Conservation (phyloP, 2,113 vertebrate species). For the Myanophis thanlyinensis region DNA sequence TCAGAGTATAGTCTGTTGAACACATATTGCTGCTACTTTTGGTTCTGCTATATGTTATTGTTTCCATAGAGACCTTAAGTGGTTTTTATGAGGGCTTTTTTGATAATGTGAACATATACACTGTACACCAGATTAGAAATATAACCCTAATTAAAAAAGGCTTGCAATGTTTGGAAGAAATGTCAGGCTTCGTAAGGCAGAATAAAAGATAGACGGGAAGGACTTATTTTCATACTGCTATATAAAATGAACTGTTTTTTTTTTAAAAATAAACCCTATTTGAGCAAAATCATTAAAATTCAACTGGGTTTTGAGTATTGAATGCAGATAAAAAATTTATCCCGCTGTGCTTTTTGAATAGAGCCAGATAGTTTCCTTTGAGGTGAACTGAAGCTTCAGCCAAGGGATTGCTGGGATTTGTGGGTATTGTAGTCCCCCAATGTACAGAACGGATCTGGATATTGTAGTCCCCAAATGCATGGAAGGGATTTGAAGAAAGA, state of each 20-base stretch:
- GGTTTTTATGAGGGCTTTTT: not conserved
- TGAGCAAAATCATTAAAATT: not conserved
- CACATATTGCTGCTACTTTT: not conserved
- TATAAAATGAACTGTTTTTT: not conserved
- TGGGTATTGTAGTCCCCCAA: not conserved
- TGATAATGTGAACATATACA: not conserved
- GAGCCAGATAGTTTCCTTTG: not conserved
- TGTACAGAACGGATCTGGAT: not conserved
- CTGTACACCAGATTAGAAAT: not conserved
- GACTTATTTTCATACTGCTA: not conserved
- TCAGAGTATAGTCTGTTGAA: not conserved
- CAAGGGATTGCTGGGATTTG: not conserved
- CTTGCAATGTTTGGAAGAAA: not conserved
- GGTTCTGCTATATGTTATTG: not conserved
- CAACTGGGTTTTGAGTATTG: not conserved
- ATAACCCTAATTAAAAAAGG: not conserved
- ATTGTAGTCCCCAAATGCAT: not conserved
- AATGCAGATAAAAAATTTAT: not conserved
- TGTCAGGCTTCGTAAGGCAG: not conserved
- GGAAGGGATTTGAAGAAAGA: not conserved
- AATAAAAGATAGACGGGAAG: not conserved
- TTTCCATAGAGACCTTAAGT: constrained; percentile 5
- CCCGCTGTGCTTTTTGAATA: not conserved
- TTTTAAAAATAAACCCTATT: not conserved
- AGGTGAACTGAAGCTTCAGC: not conserved